These are phyloP conservation scores for Tamandua tetradactyla DNA, from an alignment of 2,797 vertebrate species.

Conservation along the genomic window DNA sequence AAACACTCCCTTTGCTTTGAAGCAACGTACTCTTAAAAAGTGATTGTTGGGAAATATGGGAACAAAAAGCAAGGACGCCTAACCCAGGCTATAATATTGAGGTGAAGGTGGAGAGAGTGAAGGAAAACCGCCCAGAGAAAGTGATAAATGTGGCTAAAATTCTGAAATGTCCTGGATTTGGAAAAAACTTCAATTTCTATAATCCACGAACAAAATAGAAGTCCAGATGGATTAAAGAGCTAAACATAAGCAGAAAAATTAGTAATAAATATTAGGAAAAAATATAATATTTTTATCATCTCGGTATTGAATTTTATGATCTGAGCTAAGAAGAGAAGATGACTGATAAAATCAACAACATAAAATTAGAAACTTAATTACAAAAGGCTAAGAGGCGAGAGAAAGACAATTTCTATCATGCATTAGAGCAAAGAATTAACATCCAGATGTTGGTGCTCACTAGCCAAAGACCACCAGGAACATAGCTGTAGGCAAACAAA, in stretches of 20 bases:
- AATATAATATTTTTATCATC: neutral
- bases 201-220: neutral
- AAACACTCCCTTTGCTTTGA: neutral
- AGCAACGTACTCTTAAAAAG: neutral
- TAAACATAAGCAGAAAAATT: neutral
- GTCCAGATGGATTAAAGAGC: neutral
- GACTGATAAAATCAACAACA: neutral
- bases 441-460: neutral
- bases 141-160: neutral
- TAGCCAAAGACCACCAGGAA: neutral
- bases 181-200: neutral
- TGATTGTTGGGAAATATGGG: neutral
- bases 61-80: neutral
- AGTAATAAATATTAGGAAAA: constrained; percentile 24
- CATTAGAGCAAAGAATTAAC: neutral
- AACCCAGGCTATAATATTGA: neutral
- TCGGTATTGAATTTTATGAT: neutral
- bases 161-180: neutral
- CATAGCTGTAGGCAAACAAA: neutral
- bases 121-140: neutral
- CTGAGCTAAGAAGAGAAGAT: neutral
- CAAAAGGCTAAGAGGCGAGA: constrained; percentile 22
- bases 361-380: neutral
- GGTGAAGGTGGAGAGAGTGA: neutral
- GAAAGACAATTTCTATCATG: neutral